Base-by-base conservation (phyloP, 2,888 invertebrate species). In the Elmis aenea region DNA sequence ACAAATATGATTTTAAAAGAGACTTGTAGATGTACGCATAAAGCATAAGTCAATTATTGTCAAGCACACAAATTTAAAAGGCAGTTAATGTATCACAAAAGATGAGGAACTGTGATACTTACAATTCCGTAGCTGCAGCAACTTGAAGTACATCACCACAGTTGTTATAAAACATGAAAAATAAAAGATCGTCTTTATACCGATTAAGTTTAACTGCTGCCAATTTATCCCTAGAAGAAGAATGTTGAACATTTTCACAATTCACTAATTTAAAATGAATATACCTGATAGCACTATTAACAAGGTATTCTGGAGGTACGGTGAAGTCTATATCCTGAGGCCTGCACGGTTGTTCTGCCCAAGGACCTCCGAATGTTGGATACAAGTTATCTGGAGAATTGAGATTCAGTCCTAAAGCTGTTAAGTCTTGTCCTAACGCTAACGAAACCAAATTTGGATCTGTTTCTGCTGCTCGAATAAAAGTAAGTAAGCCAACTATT, bases 111-210 rank as follows among this genome's bases (percentile, higher is more conserved):
- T n/a, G n/a, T n/a, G n/a, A n/a, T n/a, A 80, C 85, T 85, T 74
- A 95, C 94, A 96, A 74, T 80, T 96, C 96, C 49, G 85, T 85
- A 59, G 97, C 97, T 53, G 96, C 96, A 63, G 93, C 93, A 61
- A 97, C 76, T 77, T 99, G 99, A 74, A 97, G 81, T 58, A 93
- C 85, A 76, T 99, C 97, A 59, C 96, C 95, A 65, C 93, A 91
- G 73, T 93, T 96, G 74, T 94, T 96, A 75, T 99, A 99, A 76
- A 97, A 99, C 74, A 99, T 82, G 76, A 93, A 99, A 78, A 99
- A 99, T 59, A 99, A 79, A 64, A 97, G 80, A 73, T 99, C 97
- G 73, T 99, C 99, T 72, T 94, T 94, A 75, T 95, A 94, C 72
- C 95, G 85, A 75, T 86, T 91, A 69, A 97, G 77, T 73, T 94